Evolutionary conservation across 2,888 invertebrate genomes (phyloP), one percentile per base, ranked within the genome.

Genomic region (Apotomis turbidana): DNA sequence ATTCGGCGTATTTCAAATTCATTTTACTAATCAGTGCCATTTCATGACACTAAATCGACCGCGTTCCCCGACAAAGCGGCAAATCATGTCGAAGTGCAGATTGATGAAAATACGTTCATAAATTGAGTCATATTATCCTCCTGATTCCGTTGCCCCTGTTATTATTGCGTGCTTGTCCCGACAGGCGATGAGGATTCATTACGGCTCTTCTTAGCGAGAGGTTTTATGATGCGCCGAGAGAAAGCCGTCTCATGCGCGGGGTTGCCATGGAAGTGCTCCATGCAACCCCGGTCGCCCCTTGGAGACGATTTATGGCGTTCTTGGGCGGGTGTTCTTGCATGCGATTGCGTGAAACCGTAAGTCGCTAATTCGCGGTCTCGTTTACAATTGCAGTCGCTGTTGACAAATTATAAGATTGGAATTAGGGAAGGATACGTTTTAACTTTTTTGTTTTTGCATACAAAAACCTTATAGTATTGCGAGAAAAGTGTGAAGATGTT

Each of bases 141-240:
- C 74, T 77, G 80, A 82, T 81, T 77, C 76, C 74, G 74, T 75
- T 77, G 64, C 77, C 77, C 76, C 75, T 76, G 76, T 77, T 78
- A 76, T 82, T 80, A 77, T 79, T 78, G 78, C 76, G 78, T 68
- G 76, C 79, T 78, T 81, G 81, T 82, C 83, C 82, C 81, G 81
- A 80, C 79, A 79, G 77, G 77, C 76, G 75, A 77, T 76, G 77
- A 78, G 82, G 82, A 85, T 84, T 80, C 79, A 85, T 86, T 86
- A 84, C 78, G 77, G 75, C 75, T 78, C 76, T 77, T 79, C 75
- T 74, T 74, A 69, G 67, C 52, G 62, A 63, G 75, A 83, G 85
- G 83, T 85, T 85, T 85, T 83, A 85, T 81, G 84, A 79, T 77
- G 80, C 79, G 78, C 81, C 84, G 85, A 85, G 84, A 84, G 81